phyloP scores from a whole-genome alignment of 2,113 vertebrate species.

The Paradisaea rubra region DNA sequence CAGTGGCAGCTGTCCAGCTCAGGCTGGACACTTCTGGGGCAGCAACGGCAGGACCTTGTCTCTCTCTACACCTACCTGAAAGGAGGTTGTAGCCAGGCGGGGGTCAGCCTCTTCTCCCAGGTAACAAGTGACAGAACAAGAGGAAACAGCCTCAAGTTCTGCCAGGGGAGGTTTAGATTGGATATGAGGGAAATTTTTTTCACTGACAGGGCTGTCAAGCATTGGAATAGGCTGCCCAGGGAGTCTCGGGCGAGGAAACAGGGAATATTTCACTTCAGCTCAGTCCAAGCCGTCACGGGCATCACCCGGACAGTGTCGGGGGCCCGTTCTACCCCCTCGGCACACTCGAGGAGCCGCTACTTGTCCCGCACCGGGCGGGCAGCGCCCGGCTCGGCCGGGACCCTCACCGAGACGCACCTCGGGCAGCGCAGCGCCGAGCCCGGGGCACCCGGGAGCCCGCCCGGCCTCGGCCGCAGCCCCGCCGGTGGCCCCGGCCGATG shows the following conservation, averaged over 20 bases:
- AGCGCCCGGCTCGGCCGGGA: accelerated
- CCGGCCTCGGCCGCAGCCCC: neutral
- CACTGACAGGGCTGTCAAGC: neutral
- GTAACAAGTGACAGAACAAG: neutral
- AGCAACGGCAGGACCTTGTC: accelerated
- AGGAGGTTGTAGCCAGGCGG: neutral
- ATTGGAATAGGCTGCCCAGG: neutral
- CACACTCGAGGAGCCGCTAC: accelerated
- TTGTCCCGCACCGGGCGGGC: accelerated
- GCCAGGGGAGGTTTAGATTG: neutral
- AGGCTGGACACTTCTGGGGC: neutral
- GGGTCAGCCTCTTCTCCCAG: neutral
- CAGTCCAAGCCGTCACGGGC: neutral
- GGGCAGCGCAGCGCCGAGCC: neutral
- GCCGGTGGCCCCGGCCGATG: neutral
- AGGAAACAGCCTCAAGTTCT: neutral
- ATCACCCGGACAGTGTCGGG: accelerated
- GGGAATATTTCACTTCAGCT: neutral
- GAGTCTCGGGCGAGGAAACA: neutral
- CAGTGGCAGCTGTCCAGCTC: neutral
- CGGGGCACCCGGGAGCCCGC: neutral
- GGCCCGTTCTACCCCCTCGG: accelerated
- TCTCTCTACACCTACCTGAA: neutral
- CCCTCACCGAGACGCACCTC: accelerated
- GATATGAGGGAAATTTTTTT: neutral